Base-by-base conservation (phyloP, 2,797 vertebrate species). In the Helicolenus hilgendorfi region DNA sequence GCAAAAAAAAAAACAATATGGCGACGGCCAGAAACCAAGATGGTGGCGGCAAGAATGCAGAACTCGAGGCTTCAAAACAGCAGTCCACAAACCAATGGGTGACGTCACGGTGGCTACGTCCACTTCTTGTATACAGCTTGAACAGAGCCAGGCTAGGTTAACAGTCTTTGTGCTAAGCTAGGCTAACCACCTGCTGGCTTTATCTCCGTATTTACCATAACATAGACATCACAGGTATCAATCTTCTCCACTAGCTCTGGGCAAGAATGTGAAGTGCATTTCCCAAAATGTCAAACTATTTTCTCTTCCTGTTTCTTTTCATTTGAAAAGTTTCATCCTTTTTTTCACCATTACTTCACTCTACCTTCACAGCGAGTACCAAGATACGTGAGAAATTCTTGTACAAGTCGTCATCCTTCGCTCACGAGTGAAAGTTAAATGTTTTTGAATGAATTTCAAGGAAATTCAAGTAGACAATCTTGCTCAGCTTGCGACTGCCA, bases 391-490 rank as follows among this genome's bases (percentile, higher is more conserved):
- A 41, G 36, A 65, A 60, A 76, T 33, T 62, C 36, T 65, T 22
- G 74, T 68, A 22, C 0, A 2, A 85, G 82, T 14, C 26, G 73
- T 83, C 41, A 27, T 64, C 74, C 67, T 62, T 82, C 69, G 71
- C 38, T 69, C 31, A 13, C 72, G 29, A 78, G 36, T 45, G 36
- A 38, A 89, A 88, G 14, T 11, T 11, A 79, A 74, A 71, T 80
- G 63, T 67, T 79, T 93, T 74, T 84, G 29, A 84, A 36, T 35
- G 35, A 63, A 86, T 86, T 77, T 82, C 24, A 13, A 73, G 59
- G 45, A 88, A 82, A 91, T 81, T 65, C 35, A 20, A 86, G 84
- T 29, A 2, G 83, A 89, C 85, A 31, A 79, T 83, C 64, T 83
- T 24, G 74, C 80, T 85, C 80, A 70, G 67, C 86, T 72, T 74